These are phyloP conservation scores for Ptilodon capucinus DNA, from an alignment of 2,888 invertebrate genomes.

Conservation along the genomic window DNA sequence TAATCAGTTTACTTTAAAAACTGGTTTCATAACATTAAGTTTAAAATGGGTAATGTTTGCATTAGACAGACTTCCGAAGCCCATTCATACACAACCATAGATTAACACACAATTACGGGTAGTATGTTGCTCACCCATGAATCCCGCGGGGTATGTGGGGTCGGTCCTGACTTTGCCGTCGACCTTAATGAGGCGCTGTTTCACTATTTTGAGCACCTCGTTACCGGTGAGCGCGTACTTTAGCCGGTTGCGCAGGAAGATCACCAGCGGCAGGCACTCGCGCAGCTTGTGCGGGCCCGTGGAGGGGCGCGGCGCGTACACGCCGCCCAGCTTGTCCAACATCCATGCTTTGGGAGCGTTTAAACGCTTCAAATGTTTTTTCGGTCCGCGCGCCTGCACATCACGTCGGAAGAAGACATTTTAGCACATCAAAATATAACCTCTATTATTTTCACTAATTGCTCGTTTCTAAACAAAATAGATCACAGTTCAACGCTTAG, in stretches of 20 bases:
- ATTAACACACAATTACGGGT: background rate
- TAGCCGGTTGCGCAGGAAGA: slow-evolving; percentile 98
- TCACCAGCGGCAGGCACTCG: slow-evolving; percentile 97
- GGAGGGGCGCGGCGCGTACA: slow-evolving; percentile 98
- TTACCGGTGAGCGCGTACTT: slow-evolving; percentile 98
- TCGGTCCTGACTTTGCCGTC: slow-evolving; percentile 99
- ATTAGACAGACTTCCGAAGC: too few relatives aligned
- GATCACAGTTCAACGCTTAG: too few relatives aligned
- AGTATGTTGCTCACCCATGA: slow-evolving; percentile 92
- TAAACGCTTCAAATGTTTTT: slow-evolving; percentile 99
- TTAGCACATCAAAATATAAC: background rate
- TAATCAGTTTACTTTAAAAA: too few relatives aligned
- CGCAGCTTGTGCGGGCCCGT: slow-evolving; percentile 99
- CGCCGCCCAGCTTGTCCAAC: slow-evolving; percentile 99
- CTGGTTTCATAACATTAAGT: background rate
- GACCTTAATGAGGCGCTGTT: slow-evolving; percentile 98
- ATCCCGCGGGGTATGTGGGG: slow-evolving; percentile 98
- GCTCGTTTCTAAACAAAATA: too few relatives aligned
- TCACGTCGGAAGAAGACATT: slow-evolving; percentile 16
- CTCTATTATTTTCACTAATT: too few relatives aligned
- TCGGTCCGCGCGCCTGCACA: slow-evolving; percentile 97
- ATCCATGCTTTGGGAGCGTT: slow-evolving; percentile 99
- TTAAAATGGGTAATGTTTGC: too few relatives aligned
- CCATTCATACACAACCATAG: too few relatives aligned
- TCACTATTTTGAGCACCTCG: slow-evolving; percentile 98